Base-by-base conservation (phyloP, 2,888 invertebrate species). In the Andrena haemorrhoa region DNA sequence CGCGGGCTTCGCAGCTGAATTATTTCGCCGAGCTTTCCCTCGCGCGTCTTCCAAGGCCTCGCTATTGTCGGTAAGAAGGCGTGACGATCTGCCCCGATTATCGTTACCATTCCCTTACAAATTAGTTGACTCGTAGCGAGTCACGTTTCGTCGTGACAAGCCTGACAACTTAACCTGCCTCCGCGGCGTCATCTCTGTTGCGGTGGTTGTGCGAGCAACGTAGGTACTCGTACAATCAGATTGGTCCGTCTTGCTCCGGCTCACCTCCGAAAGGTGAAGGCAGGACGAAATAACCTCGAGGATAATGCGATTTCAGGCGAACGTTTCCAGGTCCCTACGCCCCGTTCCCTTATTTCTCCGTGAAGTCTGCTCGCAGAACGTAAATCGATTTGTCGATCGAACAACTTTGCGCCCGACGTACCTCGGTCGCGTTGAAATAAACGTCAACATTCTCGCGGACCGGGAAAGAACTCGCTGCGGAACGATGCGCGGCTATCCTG, bases 311-410 rank as follows among this genome's bases (percentile, higher is more conserved):
- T 86, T 86, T 82, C 63, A 71, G 74, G 75, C 12, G 53, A 51
- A 70, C 79, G 23, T 79, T 74, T 63, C 82, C 60, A 61, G 47
- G 53, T 58, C 31, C 63, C 73, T 33, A 12, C 26, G 49, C 68
- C 60, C 35, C 41, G 41, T 56, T 69, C 60, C 68, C 82, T 75
- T 69, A 74, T 82, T 84, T 79, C 73, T 79, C 70, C 82, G 82
- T 4, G 7, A 64, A 77, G 84, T 86, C 87, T 78, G 82, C 85
- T 70, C 83, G 73, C 53, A 53, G 53, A 31, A 61, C 75, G 82
- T 86, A 86, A 86, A 86, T 84, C 84, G 86, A 86, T 86, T 86
- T 86, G 84, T 74, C 86, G 81, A 84, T 76, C 60, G 63, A 47
- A 78, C 77, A 86, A 86, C 68, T 81, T 80, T 63, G 76, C 80